A percentile compares a stretch with the other conserved stretches of the same genome.
phyloP scores from a whole-genome alignment of 2,113 vertebrate genomes.

The Echinops telfairi region DNA sequence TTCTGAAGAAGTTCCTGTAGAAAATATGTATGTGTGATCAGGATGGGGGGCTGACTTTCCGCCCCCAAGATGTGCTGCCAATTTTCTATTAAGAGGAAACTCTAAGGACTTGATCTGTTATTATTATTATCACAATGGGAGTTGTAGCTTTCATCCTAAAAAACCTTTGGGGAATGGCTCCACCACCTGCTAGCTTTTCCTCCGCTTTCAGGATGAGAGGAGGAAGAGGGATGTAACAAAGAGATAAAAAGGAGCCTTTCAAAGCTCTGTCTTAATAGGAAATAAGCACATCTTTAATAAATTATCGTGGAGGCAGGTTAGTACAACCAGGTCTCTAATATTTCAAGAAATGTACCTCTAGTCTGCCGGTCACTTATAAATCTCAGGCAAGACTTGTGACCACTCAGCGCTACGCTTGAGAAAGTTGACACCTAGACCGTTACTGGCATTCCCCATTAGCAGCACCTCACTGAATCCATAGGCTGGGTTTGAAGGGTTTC shows the following conservation, averaged over 20 bases:
- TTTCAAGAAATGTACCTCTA: neutral
- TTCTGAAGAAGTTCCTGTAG: neutral
- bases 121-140: neutral
- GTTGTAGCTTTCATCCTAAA: neutral
- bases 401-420: neutral
- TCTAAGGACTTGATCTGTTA: neutral
- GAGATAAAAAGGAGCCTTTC: neutral
- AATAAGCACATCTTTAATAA: neutral
- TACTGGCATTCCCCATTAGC: neutral
- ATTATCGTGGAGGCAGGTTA: neutral
- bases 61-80: neutral
- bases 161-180: neutral
- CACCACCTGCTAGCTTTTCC: neutral
- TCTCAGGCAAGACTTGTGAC: neutral
- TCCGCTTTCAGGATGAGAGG: neutral
- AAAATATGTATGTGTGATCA: neutral
- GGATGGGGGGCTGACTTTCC: neutral
- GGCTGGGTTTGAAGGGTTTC: neutral
- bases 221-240: neutral
- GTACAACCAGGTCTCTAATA: neutral
- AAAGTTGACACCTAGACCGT: neutral
- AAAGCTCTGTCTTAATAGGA: slow-evolving; percentile 4
- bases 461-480: neutral
- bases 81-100: slow-evolving; percentile 1
- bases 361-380: neutral